Conservation (phyloP, 2,888 invertebrate genomes). For the Amiota minor region DNA sequence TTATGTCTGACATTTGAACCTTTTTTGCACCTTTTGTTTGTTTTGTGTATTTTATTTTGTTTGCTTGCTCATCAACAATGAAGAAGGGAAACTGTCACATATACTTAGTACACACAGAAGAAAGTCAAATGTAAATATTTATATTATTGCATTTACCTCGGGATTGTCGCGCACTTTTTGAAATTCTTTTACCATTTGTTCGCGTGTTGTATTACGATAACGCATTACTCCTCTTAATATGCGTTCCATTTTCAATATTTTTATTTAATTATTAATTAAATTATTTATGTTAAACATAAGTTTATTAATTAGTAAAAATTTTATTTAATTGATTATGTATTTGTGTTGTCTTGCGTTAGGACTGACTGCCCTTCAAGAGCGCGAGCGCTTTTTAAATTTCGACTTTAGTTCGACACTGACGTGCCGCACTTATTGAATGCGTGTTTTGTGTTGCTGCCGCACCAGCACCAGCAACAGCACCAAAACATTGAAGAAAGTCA, state of each 20-base stretch:
- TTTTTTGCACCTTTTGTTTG: background rate
- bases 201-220: conserved; percentile 86
- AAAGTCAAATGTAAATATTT: background rate
- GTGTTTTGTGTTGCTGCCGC: conserved; percentile 57
- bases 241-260: conserved; percentile 84
- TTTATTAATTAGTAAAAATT: conserved; percentile 34
- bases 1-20: no score
- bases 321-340: conserved; percentile 37
- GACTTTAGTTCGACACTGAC: background rate
- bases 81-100: conserved; percentile 20
- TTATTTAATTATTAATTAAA: background rate
- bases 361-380: background rate
- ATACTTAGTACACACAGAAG: conserved; percentile 26
- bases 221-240: conserved; percentile 92
- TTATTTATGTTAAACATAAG: conserved; percentile 3
- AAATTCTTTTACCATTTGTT: conserved; percentile 94
- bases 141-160: conserved; percentile 61
- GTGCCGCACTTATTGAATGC: conserved; percentile 53
- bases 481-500: conserved; percentile 9
- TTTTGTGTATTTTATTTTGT: background rate
- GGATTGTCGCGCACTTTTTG: conserved; percentile 91
- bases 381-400: background rate
- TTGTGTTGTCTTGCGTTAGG: background rate
- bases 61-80: background rate
- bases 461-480: no score